A percentile compares a stretch with the other conserved stretches of the same genome.
Conservation (phyloP, 1,140 invertebrate species). For the Metopolophium dirhodum region DNA sequence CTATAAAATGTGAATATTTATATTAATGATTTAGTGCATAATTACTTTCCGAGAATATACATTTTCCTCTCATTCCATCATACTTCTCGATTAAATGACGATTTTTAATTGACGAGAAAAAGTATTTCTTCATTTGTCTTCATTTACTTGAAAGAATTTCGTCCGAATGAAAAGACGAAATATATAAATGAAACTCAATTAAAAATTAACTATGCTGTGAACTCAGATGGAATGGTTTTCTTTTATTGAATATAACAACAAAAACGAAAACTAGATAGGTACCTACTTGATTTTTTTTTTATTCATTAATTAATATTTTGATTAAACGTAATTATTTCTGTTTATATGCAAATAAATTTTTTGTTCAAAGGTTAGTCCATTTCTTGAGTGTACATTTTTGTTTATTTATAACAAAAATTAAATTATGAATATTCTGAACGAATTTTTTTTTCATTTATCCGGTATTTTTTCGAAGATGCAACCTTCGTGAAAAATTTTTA, state of each 20-base stretch:
- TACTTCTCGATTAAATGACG: background rate
- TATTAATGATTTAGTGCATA: background rate
- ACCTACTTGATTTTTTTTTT: background rate
- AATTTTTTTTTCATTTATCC: background rate
- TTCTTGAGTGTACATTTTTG: background rate
- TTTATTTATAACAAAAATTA: background rate
- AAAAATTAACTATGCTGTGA: background rate
- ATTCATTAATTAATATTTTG: constrained; percentile 9
- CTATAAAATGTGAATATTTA: background rate
- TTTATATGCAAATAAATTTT: constrained; percentile 26
- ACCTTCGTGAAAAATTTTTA: background rate
- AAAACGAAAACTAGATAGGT: background rate
- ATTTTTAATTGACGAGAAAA: background rate
- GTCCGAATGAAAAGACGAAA: background rate
- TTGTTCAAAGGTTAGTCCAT: background rate
- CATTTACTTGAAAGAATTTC: background rate
- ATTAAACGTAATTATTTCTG: background rate
- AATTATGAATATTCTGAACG: background rate
- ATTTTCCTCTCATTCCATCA: background rate
- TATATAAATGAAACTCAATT: background rate
- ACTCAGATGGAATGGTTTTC: background rate
- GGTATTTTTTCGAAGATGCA: background rate
- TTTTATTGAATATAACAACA: background rate
- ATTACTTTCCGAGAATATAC: background rate
- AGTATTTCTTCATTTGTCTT: background rate